Evolutionary conservation across 2,113 vertebrate genomes (phyloP).

Genomic region (Rallus limicola): DNA sequence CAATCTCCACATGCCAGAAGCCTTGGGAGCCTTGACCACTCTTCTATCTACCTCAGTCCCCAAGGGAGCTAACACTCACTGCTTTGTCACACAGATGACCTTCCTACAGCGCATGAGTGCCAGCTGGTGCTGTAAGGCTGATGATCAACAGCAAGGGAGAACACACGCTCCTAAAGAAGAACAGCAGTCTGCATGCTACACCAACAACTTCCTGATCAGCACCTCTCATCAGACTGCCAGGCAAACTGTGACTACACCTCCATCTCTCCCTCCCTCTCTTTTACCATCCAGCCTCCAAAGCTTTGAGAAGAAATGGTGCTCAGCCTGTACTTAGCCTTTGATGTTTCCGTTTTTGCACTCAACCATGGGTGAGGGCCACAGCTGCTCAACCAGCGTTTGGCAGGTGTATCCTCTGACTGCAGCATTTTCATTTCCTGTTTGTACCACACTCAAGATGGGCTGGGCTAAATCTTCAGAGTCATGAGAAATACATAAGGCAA

Average conservation of each 20-base stretch:
- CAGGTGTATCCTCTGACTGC: slow-evolving; percentile 73
- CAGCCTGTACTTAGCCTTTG: background rate
- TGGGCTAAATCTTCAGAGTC: slow-evolving; percentile 17
- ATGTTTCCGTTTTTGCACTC: background rate
- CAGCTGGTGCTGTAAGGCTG: background rate
- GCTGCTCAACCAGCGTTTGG: slow-evolving; percentile 15
- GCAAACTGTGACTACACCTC: slow-evolving; percentile 31
- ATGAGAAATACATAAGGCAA: background rate
- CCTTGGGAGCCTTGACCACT: background rate
- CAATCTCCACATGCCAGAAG: background rate
- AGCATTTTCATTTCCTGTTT: slow-evolving; percentile 69
- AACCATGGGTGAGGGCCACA: slow-evolving; percentile 30
- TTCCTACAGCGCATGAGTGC: background rate
- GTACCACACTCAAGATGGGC: slow-evolving; percentile 21
- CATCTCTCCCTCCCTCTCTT: background rate
- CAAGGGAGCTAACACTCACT: background rate
- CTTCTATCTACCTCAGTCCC: background rate
- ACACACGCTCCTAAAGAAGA: background rate
- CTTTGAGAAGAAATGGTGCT: background rate
- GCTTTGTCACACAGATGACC: background rate
- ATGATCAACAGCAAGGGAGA: background rate
- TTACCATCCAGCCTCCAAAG: background rate
- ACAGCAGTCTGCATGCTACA: background rate
- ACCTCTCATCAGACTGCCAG: slow-evolving; percentile 3
- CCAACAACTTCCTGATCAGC: background rate